phyloP scores from a whole-genome alignment of 1,140 invertebrate genomes.

The Heterodera carotae region DNA sequence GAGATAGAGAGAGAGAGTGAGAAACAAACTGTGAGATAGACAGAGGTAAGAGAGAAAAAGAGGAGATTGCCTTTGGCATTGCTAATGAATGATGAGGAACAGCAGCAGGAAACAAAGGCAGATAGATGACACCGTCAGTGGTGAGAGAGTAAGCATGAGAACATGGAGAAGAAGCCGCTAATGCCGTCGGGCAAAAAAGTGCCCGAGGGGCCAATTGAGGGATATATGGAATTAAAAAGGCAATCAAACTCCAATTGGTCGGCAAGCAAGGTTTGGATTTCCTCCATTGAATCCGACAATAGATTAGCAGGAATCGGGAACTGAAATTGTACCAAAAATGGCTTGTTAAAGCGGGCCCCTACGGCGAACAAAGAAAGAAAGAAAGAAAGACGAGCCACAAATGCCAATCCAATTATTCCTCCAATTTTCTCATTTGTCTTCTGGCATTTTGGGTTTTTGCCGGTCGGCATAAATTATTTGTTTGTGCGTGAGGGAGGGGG shows the following conservation, averaged over 20 bases:
- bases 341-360: too few species aligned
- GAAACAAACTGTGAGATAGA: too few species aligned
- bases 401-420: slow-evolving; percentile 3
- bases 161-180: not conserved
- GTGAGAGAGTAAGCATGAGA: not conserved
- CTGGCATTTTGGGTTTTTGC: not conserved
- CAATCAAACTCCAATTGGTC: too few species aligned
- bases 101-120: not conserved
- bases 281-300: too few species aligned
- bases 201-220: not conserved
- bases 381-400: not conserved
- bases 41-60: too few species aligned
- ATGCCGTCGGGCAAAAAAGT: not conserved
- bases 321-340: too few species aligned
- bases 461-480: not conserved
- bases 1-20: too few species aligned
- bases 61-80: too few species aligned
- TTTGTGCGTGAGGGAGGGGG: not conserved
- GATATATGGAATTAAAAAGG: too few species aligned
- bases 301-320: too few species aligned
- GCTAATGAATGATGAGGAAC: too few species aligned
- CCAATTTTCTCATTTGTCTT: not conserved
- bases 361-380: not conserved
- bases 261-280: too few species aligned
- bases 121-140: not conserved